A percentile compares a stretch with the other conserved stretches of the same genome.
These are phyloP conservation scores for Denticeps clupeoides DNA, from an alignment of 2,797 vertebrate species.

Conservation along the genomic window DNA sequence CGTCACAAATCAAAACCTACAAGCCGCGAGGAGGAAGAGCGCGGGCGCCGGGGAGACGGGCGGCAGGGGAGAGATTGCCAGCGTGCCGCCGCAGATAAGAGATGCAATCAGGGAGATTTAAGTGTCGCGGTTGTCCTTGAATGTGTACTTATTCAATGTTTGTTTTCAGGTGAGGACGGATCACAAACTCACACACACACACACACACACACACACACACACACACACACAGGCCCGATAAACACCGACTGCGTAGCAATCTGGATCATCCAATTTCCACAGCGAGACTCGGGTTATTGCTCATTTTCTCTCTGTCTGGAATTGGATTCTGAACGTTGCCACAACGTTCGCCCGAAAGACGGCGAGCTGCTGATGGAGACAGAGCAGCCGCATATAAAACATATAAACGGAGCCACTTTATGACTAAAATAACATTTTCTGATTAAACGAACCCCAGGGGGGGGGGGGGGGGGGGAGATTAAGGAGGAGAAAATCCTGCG, in stretches of 20 bases:
- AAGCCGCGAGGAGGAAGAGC: background rate
- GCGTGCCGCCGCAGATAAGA: conserved; percentile 18
- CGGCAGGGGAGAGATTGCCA: background rate
- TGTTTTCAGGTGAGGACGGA: conserved; percentile 9
- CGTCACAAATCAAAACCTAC: conserved; percentile 17
- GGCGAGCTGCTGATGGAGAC: too few relatives aligned
- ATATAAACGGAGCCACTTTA: too few relatives aligned
- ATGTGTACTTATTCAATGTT: conserved; percentile 17
- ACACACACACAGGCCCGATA: background rate
- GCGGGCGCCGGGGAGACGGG: background rate
- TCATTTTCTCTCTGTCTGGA: too few relatives aligned
- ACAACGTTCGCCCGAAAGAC: too few relatives aligned
- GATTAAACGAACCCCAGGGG: too few relatives aligned
- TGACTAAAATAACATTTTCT: too few relatives aligned
- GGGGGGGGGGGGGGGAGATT: too few relatives aligned
- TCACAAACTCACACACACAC: background rate
- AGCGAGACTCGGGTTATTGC: conserved; percentile 19
- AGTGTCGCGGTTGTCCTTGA: conserved; percentile 17
- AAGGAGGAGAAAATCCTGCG: too few relatives aligned
- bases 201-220: background rate
- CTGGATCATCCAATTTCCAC: background rate
- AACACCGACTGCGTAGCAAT: background rate
- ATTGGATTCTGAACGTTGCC: too few relatives aligned
- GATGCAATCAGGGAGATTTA: conserved; percentile 24
- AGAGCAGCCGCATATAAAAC: too few relatives aligned